Evolutionary conservation across 2,113 vertebrate species (phyloP), one percentile per base, ranked within the genome.

Genomic region (Cacatua alba): DNA sequence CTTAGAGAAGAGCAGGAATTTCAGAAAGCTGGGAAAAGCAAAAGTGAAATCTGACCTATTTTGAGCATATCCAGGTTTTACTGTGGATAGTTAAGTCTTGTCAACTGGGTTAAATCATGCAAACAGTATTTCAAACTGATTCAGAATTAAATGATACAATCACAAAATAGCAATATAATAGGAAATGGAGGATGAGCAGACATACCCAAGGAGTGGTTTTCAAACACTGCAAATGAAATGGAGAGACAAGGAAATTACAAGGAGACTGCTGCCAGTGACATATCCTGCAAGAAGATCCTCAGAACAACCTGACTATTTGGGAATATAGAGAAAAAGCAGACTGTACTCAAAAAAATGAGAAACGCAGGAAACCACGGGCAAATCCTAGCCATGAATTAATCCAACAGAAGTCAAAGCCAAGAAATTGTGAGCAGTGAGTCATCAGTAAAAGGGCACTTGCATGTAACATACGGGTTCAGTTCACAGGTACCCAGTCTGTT

Each of bases 401-500:
- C 72, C 67, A 57, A 90, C 29, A 76, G 53, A 90, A 96, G 51
- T 86, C 70, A 77, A 90, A 95, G 95, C 95, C 95, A 96, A 96
- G 82, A 83, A 94, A 91, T 90, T 92, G 59, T 83, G 92, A 95
- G 55, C 68, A 92, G 46, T 83, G 95, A 90, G 76, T 96, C 82
- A 95, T 90, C 49, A 87, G 57, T 76, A 94, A 97, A 95, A 94
- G 82, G 90, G 81, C 92, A 94, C 85, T 96, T 95, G 88, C 91
- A 86, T 90, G 84, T 82, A 97, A 95, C 88, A 93, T 90, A 96
- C 93, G 69, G 82, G 91, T 96, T 97, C 83, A 93, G 68, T 97
- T 97, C 86, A 84, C 81, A 97, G 96, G 96, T 92, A 97, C 79
- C 80, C 89, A 93, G 81, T 85, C 92, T 96, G 96, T 85, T 88